Conservation (phyloP, 2,113 vertebrate genomes). For the Hydrolagus affinis region DNA sequence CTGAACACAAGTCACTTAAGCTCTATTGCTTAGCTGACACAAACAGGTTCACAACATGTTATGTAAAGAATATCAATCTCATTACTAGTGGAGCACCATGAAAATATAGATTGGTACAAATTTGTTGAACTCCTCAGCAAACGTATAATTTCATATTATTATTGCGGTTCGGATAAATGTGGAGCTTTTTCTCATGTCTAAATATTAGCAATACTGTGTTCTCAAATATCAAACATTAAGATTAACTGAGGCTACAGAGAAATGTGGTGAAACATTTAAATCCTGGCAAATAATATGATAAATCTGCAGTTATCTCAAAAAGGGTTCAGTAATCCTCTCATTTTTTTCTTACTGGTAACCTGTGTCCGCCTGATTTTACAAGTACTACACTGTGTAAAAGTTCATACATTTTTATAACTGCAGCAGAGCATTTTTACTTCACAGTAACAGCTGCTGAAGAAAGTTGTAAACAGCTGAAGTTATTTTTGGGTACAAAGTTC, state of each 20-base stretch:
- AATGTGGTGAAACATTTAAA: neutral
- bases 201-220: neutral
- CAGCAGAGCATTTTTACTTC: neutral
- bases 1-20: constrained; percentile 50
- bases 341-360: neutral
- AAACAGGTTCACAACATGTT: constrained; percentile 47
- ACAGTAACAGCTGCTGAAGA: no score
- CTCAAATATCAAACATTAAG: neutral
- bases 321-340: neutral
- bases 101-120: neutral
- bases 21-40: constrained; percentile 49
- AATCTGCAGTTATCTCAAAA: neutral
- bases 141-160: neutral
- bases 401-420: neutral
- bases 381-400: neutral
- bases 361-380: neutral
- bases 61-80: neutral
- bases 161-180: neutral
- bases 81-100: neutral
- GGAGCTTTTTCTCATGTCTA: neutral
- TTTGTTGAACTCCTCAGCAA: neutral
- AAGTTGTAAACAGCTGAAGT: neutral
- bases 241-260: neutral
- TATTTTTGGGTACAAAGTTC: neutral
- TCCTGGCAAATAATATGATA: neutral